Base-by-base conservation (phyloP, 2,113 vertebrate species). In the Mirza zaza region DNA sequence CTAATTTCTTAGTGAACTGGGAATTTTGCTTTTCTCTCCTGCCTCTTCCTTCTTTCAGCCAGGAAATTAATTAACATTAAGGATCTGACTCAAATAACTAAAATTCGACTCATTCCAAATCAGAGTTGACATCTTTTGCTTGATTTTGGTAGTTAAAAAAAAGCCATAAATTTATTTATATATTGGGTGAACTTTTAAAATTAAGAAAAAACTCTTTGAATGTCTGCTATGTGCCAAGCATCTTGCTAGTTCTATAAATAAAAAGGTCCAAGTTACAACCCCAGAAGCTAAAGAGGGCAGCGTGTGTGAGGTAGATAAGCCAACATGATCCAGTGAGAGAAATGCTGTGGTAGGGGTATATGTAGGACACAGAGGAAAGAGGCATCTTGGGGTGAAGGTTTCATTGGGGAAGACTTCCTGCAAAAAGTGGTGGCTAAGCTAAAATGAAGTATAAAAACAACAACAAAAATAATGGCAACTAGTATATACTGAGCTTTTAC, bases 31-130 rank as follows among this genome's bases (percentile, higher is more conserved):
- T 96, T 97, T 91, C 25, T 91, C 52, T 80, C 36, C 42, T 85
- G 17, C 25, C 34, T 39, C 18, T 59, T 27, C 11, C 57, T 84
- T 59, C 79, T 97, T 95, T 94, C 63, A 90, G 82, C 34, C 57
- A 93, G 21, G 57, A 95, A 94, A 87, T 95, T 95, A 94, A 90
- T 92, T 92, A 95, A 73, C 11, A 50, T 93, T 96, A 83, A 95
- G 73, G 34, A 87, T 92, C 82, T 94, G 73, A 94, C 10, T 94
- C 87, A 94, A 71, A 86, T 95, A 90, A 85, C 50, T 94, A 73
- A 96, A 96, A 95, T 77, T 83, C 79, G 83, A 96, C 59, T 95
- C 87, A 95, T 85, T 96, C 61, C 17, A 42, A 76, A 27, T 42
- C 52, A 23, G 39, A 97, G 68, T 32, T 95, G 83, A 92, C 65